phyloP scores from a whole-genome alignment of 2,888 invertebrate species.

The Hesperia comma region DNA sequence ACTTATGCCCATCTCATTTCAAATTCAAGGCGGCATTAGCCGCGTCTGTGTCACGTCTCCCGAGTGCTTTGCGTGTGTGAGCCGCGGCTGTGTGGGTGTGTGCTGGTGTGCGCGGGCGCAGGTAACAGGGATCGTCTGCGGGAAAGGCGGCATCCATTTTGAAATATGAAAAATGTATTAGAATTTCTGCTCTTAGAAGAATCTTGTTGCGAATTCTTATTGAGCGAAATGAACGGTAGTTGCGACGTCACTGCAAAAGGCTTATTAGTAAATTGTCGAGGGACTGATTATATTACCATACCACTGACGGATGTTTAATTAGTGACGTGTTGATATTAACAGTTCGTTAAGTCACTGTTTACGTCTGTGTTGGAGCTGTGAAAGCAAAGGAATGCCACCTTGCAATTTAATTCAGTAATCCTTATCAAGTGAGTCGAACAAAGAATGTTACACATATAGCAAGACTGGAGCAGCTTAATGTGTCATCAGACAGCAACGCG shows the following conservation, averaged over 20 bases:
- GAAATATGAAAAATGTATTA: conserved; percentile 59
- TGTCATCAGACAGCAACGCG: conserved; percentile 33
- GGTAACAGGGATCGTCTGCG: conserved; percentile 79
- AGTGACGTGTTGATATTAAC: neutral
- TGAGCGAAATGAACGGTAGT: conserved; percentile 19
- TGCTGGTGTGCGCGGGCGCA: conserved; percentile 61
- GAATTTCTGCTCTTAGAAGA: conserved; percentile 71
- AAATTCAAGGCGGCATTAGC: conserved; percentile 59
- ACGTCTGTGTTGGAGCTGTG: neutral
- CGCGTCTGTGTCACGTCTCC: conserved; percentile 74
- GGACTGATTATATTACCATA: neutral
- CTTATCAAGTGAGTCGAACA: conserved; percentile 9
- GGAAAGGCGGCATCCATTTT: conserved; percentile 64
- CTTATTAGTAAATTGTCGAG: conserved; percentile 11
- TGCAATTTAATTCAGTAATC: conserved; percentile 9
- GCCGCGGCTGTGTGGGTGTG: conserved; percentile 44
- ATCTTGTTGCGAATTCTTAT: conserved; percentile 58
- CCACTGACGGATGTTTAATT: neutral
- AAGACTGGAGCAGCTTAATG: conserved; percentile 21
- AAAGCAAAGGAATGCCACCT: conserved; percentile 2
- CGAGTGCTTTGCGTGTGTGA: conserved; percentile 42
- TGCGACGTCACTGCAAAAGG: neutral
- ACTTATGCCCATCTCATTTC: conserved; percentile 60
- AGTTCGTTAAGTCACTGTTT: conserved; percentile 6
- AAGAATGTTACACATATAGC: conserved; percentile 26